Conservation (phyloP, 1,140 invertebrate species). For the Oncopodura yosiiana region DNA sequence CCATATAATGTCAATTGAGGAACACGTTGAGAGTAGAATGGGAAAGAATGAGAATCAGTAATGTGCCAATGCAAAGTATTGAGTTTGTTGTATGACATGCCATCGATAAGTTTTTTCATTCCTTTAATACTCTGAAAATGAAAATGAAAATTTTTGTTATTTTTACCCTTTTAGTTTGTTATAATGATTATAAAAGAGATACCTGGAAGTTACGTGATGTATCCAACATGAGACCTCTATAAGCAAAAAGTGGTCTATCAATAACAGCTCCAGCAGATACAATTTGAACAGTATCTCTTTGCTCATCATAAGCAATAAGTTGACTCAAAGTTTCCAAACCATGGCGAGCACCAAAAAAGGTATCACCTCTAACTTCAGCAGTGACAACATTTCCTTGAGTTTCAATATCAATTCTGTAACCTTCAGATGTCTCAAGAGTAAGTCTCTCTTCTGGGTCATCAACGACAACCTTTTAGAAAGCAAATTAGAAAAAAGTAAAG, state of each 20-base stretch:
- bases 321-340: constrained; percentile 38
- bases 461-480: constrained; percentile 24
- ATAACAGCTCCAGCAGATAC: constrained; percentile 34
- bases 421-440: constrained; percentile 34
- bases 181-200: too few species aligned
- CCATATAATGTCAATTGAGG: constrained; percentile 40
- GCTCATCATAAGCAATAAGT: constrained; percentile 36
- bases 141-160: too few species aligned
- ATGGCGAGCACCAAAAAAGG: constrained; percentile 39
- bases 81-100: constrained; percentile 40
- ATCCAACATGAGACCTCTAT: constrained; percentile 36
- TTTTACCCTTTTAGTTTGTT: too few species aligned
- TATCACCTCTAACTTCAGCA: constrained; percentile 35
- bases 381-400: constrained; percentile 35
- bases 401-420: constrained; percentile 35
- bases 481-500: background rate
- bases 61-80: constrained; percentile 41
- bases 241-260: constrained; percentile 36
- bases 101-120: constrained; percentile 38
- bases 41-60: constrained; percentile 41
- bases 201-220: constrained; percentile 38
- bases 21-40: constrained; percentile 37
- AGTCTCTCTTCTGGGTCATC: constrained; percentile 35
- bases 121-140: constrained; percentile 26
- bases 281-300: constrained; percentile 33